Evolutionary conservation across 2,888 invertebrate species (phyloP).

Genomic region (Drosophila ustulata): DNA sequence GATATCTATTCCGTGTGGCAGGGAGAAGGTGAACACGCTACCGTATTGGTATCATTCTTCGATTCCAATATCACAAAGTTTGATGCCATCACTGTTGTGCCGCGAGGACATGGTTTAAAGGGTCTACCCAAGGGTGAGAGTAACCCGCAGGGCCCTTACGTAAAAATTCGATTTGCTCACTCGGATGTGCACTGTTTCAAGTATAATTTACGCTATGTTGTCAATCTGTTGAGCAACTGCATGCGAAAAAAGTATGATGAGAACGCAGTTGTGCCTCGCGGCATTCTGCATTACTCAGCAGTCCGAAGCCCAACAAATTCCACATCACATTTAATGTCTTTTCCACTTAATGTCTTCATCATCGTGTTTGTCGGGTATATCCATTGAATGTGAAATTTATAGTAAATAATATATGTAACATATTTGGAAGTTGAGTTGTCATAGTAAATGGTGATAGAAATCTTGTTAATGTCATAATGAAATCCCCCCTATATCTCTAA

Average conservation of each 20-base stretch:
- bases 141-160: accelerated
- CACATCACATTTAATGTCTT: neutral
- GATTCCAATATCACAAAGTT: neutral
- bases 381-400: too few species aligned
- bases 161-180: neutral
- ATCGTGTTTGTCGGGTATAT: neutral
- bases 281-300: constrained; percentile 29
- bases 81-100: neutral
- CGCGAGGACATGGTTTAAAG: neutral
- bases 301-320: neutral
- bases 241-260: neutral
- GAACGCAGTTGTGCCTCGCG: neutral
- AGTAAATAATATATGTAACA: too few species aligned
- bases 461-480: too few species aligned
- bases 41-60: constrained; percentile 19
- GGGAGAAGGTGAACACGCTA: too few species aligned
- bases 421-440: too few species aligned
- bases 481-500: too few species aligned
- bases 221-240: constrained; percentile 2
- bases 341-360: neutral
- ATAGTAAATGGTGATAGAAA: too few species aligned
- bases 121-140: neutral
- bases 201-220: constrained; percentile 10
- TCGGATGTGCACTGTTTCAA: constrained; percentile 35
- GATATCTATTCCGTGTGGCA: constrained; percentile 21